phyloP scores from a whole-genome alignment of 2,888 invertebrate species.

The Lepidochitona cinerea region DNA sequence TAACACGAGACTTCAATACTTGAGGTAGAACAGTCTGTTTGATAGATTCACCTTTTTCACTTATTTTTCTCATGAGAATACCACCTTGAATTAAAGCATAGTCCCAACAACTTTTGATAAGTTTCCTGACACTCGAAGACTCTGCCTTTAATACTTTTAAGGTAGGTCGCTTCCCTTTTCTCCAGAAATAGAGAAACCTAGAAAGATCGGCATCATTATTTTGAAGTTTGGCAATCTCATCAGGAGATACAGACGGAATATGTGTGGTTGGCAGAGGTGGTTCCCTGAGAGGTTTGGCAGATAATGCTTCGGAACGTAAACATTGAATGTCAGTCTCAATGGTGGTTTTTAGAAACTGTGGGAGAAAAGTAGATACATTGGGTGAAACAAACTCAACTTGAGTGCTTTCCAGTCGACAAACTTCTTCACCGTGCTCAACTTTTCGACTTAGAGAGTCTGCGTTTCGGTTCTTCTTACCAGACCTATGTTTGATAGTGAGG shows the following conservation, averaged over 20 bases:
- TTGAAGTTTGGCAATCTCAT: background rate
- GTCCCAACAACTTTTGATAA: constrained; percentile 5
- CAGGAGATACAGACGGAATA: background rate
- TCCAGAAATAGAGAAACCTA: background rate
- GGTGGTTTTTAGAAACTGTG: too few species aligned
- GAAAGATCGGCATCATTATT: background rate
- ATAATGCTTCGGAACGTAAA: too few species aligned
- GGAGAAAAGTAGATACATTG: too few species aligned
- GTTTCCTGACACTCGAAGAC: background rate
- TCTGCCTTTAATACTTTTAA: background rate
- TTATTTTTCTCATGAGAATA: background rate
- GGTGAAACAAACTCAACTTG: background rate
- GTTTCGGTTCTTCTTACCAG: background rate
- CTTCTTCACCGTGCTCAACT: background rate
- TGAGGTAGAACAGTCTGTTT: background rate
- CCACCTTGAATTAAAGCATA: background rate
- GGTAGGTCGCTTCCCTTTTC: background rate
- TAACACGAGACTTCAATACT: background rate
- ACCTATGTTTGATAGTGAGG: background rate
- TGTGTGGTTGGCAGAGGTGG: too few species aligned
- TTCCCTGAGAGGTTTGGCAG: too few species aligned
- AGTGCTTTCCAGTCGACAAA: background rate
- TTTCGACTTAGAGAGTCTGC: background rate
- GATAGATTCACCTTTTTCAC: background rate
- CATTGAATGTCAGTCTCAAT: too few species aligned